phyloP scores from a whole-genome alignment of 2,113 vertebrate species.

The Phylloscopus whistleri region DNA sequence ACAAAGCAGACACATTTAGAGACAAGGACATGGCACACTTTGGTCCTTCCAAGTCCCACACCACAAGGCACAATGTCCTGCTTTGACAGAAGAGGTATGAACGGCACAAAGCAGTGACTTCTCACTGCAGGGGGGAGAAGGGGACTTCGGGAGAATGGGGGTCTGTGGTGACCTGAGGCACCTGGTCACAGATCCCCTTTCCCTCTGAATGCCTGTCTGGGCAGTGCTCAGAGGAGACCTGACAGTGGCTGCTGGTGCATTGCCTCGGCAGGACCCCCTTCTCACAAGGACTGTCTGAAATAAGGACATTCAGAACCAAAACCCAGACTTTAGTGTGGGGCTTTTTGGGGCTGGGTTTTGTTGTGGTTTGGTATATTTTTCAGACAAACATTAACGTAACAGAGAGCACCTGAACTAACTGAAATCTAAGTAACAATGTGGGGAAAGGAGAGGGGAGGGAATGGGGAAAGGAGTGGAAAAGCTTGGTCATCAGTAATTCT shows the following conservation, averaged over 20 bases:
- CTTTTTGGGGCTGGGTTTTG: not conserved
- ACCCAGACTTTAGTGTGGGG: not conserved
- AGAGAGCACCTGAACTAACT: slow-evolving; percentile 36
- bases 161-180: not conserved
- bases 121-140: not conserved
- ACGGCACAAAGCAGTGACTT: not conserved
- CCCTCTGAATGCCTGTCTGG: not conserved
- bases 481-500: not conserved
- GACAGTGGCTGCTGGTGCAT: not conserved
- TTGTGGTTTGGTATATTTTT: not conserved
- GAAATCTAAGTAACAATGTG: not conserved
- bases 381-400: not conserved
- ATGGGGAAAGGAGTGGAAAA: not conserved
- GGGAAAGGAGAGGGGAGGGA: not conserved
- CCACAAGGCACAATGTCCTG: not conserved
- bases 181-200: not conserved
- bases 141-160: not conserved
- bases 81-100: not conserved
- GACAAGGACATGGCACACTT: not conserved
- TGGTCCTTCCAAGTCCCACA: not conserved
- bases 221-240: not conserved
- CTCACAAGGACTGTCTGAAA: not conserved
- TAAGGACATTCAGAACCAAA: not conserved
- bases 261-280: not conserved
- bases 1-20: rapidly evolving